Percentiles rank a stretch among this genome's conserved stretches.
Evolutionary conservation across 2,888 invertebrate genomes (phyloP).

Genomic region (Timema podura): DNA sequence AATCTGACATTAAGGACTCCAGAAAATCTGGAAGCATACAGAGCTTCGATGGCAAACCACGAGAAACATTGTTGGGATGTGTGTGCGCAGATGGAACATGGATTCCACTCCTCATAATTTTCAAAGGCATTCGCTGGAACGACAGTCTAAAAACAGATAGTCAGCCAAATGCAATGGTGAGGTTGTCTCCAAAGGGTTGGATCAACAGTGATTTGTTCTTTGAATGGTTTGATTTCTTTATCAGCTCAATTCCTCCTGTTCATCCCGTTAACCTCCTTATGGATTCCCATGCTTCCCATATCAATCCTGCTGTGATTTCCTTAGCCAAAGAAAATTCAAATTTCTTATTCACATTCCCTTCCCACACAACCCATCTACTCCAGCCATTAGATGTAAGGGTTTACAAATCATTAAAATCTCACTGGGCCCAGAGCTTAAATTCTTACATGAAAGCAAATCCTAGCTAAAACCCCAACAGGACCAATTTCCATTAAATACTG

Average conservation of each 20-base stretch:
- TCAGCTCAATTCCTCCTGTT: too few relatives aligned
- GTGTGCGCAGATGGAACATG: neutral
- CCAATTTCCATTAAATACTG: neutral
- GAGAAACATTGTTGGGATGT: conserved; percentile 13
- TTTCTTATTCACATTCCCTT: neutral
- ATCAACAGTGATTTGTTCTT: neutral
- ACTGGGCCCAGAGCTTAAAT: neutral
- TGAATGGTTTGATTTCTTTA: too few relatives aligned
- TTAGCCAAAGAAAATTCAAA: neutral
- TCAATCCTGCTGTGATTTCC: neutral
- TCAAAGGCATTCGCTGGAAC: conserved; percentile 28
- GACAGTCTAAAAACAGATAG: neutral
- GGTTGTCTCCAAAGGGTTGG: neutral
- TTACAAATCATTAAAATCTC: neutral
- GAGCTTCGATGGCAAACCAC: conserved; percentile 6
- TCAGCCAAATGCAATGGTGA: neutral
- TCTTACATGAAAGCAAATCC: neutral
- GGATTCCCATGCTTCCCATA: neutral
- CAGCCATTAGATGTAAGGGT: neutral
- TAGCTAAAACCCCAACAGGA: neutral
- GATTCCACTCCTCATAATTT: conserved; percentile 22
- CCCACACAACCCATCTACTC: too few relatives aligned
- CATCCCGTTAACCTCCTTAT: too few relatives aligned
- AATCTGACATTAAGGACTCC: neutral
- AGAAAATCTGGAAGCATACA: conserved; percentile 1